Conservation (phyloP, 2,797 vertebrate species). For the Myotis findleyi region DNA sequence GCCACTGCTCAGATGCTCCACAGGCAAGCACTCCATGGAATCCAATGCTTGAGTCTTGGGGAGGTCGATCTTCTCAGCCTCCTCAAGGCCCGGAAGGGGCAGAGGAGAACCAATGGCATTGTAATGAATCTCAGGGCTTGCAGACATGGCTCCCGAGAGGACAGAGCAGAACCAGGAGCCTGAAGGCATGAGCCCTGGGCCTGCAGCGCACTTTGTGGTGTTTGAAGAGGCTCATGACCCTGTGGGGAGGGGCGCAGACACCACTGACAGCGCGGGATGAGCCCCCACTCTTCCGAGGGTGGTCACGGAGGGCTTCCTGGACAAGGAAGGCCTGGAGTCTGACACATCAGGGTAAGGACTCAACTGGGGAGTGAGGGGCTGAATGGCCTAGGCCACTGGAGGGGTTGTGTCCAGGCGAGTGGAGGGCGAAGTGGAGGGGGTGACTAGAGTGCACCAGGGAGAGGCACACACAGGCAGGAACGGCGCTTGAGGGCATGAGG, state of each 20-base stretch:
- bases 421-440: not conserved
- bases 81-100: not conserved
- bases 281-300: not conserved
- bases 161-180: not conserved
- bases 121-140: not conserved
- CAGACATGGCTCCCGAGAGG: not conserved
- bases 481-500: fast-evolving
- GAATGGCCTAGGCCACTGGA: not conserved
- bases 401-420: fast-evolving
- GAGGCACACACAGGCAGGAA: not conserved
- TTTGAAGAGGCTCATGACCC: not conserved
- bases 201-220: not conserved
- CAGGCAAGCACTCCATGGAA: fast-evolving
- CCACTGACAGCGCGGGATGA: not conserved
- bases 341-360: too few species aligned
- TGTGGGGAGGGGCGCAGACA: not conserved
- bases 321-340: not conserved
- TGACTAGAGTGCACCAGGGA: not conserved
- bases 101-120: not conserved
- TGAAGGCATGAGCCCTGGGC: not conserved
- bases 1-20: fast-evolving
- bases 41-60: not conserved
- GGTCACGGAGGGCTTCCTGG: not conserved
- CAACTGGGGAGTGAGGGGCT: too few species aligned
- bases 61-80: not conserved